A percentile compares a stretch with the other conserved stretches of the same genome.
phyloP scores from a whole-genome alignment of 2,113 vertebrate genomes.

The Salvelinus fontinalis region DNA sequence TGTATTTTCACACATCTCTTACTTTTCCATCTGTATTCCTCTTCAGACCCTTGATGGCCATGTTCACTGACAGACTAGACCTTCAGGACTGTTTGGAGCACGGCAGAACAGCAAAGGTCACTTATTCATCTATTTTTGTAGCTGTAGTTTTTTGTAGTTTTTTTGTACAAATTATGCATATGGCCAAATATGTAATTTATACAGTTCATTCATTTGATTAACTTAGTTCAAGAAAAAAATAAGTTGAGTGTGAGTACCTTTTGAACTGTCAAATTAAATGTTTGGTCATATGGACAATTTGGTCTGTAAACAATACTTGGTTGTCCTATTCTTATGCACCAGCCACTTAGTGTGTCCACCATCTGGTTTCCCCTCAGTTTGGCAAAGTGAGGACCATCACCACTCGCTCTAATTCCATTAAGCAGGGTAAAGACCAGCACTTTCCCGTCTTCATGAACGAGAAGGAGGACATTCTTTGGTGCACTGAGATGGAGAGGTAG shows the following conservation, averaged over 20 bases:
- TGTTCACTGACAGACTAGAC: slow-evolving; percentile 87
- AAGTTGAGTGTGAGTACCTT: no score
- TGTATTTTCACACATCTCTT: background rate
- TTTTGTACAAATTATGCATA: no score
- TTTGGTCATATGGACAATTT: no score
- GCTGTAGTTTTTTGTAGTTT: background rate
- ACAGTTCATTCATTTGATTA: no score
- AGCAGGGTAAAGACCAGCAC: slow-evolving; percentile 99
- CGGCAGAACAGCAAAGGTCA: slow-evolving; percentile 95
- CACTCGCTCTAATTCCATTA: slow-evolving; percentile 97
- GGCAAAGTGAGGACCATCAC: slow-evolving; percentile 97
- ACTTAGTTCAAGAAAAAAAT: no score
- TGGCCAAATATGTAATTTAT: no score
- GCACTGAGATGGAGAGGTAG: slow-evolving; percentile 98
- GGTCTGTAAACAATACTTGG: no score
- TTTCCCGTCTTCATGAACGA: slow-evolving; percentile 98
- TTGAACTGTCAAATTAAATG: no score
- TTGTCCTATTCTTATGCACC: no score
- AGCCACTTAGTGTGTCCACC: slow-evolving; percentile 10
- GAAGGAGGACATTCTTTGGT: slow-evolving; percentile 98
- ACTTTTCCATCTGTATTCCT: slow-evolving; percentile 9
- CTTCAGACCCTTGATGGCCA: slow-evolving; percentile 87
- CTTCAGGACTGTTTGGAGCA: slow-evolving; percentile 97
- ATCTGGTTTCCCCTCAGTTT: slow-evolving; percentile 77
- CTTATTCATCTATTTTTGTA: slow-evolving; percentile 7